phyloP scores from a whole-genome alignment of 2,797 vertebrate genomes.

The Manis crassicaudata region DNA sequence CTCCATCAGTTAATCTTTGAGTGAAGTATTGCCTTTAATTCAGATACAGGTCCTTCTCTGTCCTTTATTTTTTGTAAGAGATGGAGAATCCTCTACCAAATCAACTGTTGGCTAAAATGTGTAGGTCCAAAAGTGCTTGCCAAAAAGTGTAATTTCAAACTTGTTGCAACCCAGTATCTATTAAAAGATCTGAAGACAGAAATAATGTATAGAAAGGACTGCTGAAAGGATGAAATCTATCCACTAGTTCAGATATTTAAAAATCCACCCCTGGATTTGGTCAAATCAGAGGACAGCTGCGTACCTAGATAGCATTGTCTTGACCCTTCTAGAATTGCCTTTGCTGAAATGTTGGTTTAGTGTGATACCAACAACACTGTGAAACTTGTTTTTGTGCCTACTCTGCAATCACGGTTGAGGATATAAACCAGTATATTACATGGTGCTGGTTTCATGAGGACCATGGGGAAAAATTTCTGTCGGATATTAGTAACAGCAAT shows the following conservation, averaged over 20 bases:
- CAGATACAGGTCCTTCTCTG: not conserved
- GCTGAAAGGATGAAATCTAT: not conserved
- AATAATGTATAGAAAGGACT: not conserved
- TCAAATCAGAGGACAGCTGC: not conserved
- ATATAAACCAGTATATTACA: slow-evolving; percentile 68
- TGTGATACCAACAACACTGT: not conserved
- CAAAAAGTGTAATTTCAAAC: slow-evolving; percentile 8
- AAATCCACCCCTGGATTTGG: not conserved
- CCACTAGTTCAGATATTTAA: not conserved
- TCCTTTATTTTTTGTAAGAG: not conserved
- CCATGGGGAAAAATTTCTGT: slow-evolving; percentile 69
- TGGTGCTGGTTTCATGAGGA: slow-evolving; percentile 70
- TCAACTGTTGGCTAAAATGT: not conserved
- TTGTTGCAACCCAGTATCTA: not conserved
- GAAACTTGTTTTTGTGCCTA: slow-evolving; percentile 24
- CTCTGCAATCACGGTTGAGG: not conserved
- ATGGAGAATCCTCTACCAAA: not conserved
- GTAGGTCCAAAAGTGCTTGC: not conserved
- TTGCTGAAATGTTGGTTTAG: not conserved
- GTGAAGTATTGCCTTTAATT: not conserved
- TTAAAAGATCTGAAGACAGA: not conserved
- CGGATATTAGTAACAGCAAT: slow-evolving; percentile 66
- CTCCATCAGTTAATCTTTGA: not conserved
- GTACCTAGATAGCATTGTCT: not conserved
- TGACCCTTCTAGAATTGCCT: not conserved